Base-by-base conservation (phyloP, 2,888 invertebrate genomes). In the Drosophila niveifrons region DNA sequence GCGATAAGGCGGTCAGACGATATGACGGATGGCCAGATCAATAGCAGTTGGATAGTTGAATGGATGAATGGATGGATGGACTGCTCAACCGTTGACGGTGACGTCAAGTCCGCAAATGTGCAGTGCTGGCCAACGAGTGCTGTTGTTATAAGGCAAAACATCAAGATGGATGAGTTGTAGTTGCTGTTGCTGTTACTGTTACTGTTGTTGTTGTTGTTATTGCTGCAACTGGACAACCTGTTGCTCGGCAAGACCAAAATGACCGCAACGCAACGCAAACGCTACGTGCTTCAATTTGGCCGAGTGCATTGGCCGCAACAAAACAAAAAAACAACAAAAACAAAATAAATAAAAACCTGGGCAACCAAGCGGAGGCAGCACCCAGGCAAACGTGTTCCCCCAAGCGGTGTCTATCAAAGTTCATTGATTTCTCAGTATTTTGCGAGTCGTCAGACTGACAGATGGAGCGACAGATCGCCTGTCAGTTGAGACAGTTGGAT, bases 101-200 rank as follows among this genome's bases (percentile, higher is more conserved):
- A 71, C 73, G 75, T 73, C 61, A 69, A 80, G 78, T 66, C 75
- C 83, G 73, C 82, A 89, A 85, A 84, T 85, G 88, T 72, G 72
- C 55, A 80, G 70, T 79, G 46, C 34, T 75, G 64, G 72, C 63
- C 66, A 69, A 55, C 41, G 72, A 57, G 66, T 15, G 39, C 79
- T 34, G 65, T 76, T 56, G 79, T 85, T 82, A 78, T 83, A 88
- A 57, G 80, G 62, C 67, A 66, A 69, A 56, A 53, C 58, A 58
- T 57, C 75, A 64, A 50, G 66, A 62, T 53, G 78, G 66, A 72
- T 80, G 69, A 55, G 82, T 50, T 68, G 50, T 50, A 36, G 39
- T 55, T 48, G 34, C n/a, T 28, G 46, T 23, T 46, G 18, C 41
- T 8, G 13, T 15, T 15, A 10, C 13, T 18, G 46, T 13, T 15